Evolutionary conservation across 2,113 vertebrate species (phyloP).

Genomic region (Callospermophilus lateralis): DNA sequence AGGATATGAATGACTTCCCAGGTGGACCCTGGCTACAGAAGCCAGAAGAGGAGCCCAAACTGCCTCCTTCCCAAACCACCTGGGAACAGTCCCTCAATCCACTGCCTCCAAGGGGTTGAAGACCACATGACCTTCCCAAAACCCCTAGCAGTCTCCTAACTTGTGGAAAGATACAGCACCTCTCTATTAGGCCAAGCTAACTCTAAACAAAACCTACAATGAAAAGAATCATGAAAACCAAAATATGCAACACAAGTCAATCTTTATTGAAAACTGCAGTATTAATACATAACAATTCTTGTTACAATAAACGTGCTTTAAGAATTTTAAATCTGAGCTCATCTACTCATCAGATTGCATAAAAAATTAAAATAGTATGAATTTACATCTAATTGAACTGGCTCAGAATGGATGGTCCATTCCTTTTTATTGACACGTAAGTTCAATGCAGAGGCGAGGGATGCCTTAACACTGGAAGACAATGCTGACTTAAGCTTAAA

Average conservation of each 20-base stretch:
- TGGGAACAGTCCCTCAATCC: too few species aligned
- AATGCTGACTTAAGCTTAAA: slow-evolving; percentile 89
- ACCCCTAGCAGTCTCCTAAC: background rate
- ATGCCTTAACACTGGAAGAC: slow-evolving; percentile 91
- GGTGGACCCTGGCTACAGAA: background rate
- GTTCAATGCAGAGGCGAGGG: slow-evolving; percentile 88
- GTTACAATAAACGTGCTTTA: slow-evolving; percentile 94
- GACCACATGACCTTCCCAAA: background rate
- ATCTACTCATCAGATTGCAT: slow-evolving; percentile 91
- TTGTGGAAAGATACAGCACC: background rate
- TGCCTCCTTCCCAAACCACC: background rate
- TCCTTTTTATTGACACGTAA: slow-evolving; percentile 85
- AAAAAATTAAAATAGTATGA: slow-evolving; percentile 91
- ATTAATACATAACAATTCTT: slow-evolving; percentile 93
- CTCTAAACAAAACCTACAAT: background rate
- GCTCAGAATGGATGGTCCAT: slow-evolving; percentile 89
- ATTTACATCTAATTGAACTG: slow-evolving; percentile 90
- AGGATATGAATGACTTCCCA: background rate
- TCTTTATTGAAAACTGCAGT: slow-evolving; percentile 95
- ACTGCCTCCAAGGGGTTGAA: background rate
- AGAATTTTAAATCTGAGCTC: slow-evolving; percentile 91
- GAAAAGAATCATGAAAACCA: slow-evolving; percentile 54
- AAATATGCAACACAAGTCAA: slow-evolving; percentile 92
- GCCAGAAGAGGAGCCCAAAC: background rate
- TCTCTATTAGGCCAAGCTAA: background rate